Conservation (phyloP, 2,113 vertebrate genomes). For the Periophthalmus modestus region DNA sequence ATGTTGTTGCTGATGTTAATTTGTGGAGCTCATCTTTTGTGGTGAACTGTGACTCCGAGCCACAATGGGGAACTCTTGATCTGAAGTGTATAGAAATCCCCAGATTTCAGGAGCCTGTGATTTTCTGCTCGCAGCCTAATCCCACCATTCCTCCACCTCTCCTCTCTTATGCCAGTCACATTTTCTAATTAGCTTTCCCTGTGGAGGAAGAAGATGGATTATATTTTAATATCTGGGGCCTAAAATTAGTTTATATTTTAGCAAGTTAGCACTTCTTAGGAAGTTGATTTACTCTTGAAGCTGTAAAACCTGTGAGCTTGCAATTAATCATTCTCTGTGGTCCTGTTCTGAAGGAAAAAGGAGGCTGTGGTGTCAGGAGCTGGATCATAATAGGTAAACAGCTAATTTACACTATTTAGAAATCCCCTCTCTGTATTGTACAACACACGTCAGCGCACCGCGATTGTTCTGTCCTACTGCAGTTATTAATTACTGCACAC, state of each 20-base stretch:
- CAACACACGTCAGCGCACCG: conserved; percentile 69
- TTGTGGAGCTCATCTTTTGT: conserved; percentile 23
- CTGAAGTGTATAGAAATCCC: conserved; percentile 66
- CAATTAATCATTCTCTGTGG: conserved; percentile 76
- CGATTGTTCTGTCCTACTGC: conserved; percentile 62
- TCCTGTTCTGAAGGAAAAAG: conserved; percentile 61
- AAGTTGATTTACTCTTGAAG: conserved; percentile 85
- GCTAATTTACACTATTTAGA: conserved; percentile 80
- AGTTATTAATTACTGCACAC: conserved; percentile 77
- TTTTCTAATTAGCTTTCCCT: conserved; percentile 87
- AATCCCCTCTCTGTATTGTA: conserved; percentile 79
- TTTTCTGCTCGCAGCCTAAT: conserved; percentile 70
- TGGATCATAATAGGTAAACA: conserved; percentile 79
- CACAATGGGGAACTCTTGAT: conserved; percentile 45
- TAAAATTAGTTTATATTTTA: conserved; percentile 91
- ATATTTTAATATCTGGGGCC: conserved; percentile 90
- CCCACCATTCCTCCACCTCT: conserved; percentile 76
- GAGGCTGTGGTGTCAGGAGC: conserved; percentile 74
- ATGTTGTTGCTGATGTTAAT: conserved; percentile 2
- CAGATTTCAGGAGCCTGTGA: conserved; percentile 65
- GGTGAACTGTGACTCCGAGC: conserved; percentile 38
- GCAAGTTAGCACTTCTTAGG: conserved; percentile 86
- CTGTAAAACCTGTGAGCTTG: conserved; percentile 85
- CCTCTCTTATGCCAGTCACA: conserved; percentile 83
- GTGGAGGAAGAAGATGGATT: conserved; percentile 88